Conservation (phyloP, 2,113 vertebrate species). For the Micronisus gabar region DNA sequence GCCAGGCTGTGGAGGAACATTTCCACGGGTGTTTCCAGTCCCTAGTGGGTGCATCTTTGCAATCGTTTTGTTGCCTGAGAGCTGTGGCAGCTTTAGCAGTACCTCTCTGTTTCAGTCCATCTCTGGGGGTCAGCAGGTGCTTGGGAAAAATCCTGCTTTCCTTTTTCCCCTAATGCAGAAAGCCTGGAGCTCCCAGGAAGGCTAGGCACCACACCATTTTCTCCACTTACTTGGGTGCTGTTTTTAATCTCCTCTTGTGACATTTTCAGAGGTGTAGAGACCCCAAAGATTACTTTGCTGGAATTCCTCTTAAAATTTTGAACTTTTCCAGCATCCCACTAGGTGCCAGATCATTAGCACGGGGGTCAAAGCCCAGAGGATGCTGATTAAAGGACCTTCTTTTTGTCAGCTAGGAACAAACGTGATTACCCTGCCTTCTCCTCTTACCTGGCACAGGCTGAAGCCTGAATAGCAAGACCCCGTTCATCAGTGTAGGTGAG, state of each 20-base stretch:
- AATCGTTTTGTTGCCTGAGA: not conserved
- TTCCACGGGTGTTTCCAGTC: not conserved
- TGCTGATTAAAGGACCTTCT: not conserved
- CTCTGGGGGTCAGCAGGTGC: not conserved
- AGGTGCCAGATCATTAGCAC: not conserved
- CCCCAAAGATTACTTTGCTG: not conserved
- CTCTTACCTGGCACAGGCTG: not conserved
- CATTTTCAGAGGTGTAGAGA: accelerated
- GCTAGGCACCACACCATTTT: not conserved
- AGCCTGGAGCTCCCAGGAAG: not conserved
- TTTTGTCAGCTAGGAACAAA: not conserved
- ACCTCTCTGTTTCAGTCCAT: not conserved
- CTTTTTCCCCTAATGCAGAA: not conserved
- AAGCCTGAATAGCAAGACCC: not conserved
- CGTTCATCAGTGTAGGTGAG: accelerated
- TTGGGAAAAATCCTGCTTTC: not conserved
- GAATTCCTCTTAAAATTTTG: not conserved
- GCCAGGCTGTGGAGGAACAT: not conserved
- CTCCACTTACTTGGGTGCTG: not conserved
- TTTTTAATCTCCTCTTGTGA: not conserved
- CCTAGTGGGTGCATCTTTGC: not conserved
- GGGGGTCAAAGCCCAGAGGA: not conserved
- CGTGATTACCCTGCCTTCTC: not conserved
- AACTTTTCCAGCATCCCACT: not conserved
- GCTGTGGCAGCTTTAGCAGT: not conserved